Evolutionary conservation across 1,140 invertebrate genomes (phyloP), one percentile per base, ranked within the genome.

Genomic region (Cydia strobilella): DNA sequence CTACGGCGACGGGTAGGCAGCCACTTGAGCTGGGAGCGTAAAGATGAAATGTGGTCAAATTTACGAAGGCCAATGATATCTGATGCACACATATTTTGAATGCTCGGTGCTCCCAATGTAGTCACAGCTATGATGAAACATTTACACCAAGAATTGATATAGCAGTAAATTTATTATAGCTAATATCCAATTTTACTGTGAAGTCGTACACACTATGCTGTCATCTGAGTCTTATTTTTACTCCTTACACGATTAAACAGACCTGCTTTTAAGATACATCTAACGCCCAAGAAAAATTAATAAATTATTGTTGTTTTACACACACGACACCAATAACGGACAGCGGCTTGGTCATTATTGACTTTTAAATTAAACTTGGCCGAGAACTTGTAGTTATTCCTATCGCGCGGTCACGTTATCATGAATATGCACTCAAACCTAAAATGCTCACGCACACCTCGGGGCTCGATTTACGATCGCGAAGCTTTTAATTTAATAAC

Each of bases 351-450:
- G 54, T 79, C 79, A 79, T 84, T 84, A 84, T 87, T 87, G 85
- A 79, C 80, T 85, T 84, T 83, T 81, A 87, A 85, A 80, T 84
- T 84, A 83, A 85, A 83, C 75, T 79, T 71, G 76, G 78, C 75
- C 79, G 79, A 77, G 80, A 77, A 77, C 74, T 77, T 79, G 74
- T 74, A 79, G 77, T 73, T 74, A 78, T 86, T 83, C 84, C 73
- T 81, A 86, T 63, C 72, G 76, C 48, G 75, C 31, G 74, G 76
- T 80, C 82, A 85, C 78, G 81, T 83, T 31, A 80, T 76, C 74
- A 74, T 76, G 65, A 73, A 42, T 63, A 74, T 59, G 65, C 65
- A 69, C 65, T 42, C 65, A 20, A 39, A 39, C 27, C 65, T 69
- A 35, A 35, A 69, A 45, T 27, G 20, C 66, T 35, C 72, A 73